Evolutionary conservation across 2,888 invertebrate species (phyloP).

Genomic region (Pantelozetes paolii): DNA sequence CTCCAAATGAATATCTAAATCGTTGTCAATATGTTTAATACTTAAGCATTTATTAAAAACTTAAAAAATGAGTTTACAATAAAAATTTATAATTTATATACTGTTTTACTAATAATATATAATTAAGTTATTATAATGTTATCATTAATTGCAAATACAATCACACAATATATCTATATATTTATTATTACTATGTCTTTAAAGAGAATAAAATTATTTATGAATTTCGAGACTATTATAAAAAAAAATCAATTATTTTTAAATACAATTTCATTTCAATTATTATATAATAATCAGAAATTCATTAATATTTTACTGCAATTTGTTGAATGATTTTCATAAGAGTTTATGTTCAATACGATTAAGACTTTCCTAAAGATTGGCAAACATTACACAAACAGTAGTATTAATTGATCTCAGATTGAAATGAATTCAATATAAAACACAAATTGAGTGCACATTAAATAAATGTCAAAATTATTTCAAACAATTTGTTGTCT

Average conservation of each 20-base stretch:
- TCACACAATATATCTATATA: conserved; percentile 28
- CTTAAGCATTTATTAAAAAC: conserved; percentile 34
- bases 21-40: background rate
- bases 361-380: background rate
- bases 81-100: conserved; percentile 24
- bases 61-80: conserved; percentile 30
- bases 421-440: background rate
- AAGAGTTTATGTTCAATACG: background rate
- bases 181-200: conserved; percentile 14
- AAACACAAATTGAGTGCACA: conserved; percentile 18
- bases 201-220: conserved; percentile 16
- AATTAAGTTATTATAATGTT: background rate
- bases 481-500: conserved; percentile 21
- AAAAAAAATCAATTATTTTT: no score
- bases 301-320: no score
- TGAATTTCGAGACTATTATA: no score
- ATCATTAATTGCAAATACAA: conserved; percentile 16
- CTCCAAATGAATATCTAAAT: no score
- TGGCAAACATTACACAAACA: conserved; percentile 27
- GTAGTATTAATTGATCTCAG: conserved; percentile 20
- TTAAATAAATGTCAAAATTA: conserved; percentile 16
- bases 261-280: no score
- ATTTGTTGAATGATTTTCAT: background rate
- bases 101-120: no score
- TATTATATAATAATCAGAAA: no score